A percentile compares a stretch with the other conserved stretches of the same genome.
Conservation (phyloP, 2,888 invertebrate genomes). For the Mythimna ferrago region DNA sequence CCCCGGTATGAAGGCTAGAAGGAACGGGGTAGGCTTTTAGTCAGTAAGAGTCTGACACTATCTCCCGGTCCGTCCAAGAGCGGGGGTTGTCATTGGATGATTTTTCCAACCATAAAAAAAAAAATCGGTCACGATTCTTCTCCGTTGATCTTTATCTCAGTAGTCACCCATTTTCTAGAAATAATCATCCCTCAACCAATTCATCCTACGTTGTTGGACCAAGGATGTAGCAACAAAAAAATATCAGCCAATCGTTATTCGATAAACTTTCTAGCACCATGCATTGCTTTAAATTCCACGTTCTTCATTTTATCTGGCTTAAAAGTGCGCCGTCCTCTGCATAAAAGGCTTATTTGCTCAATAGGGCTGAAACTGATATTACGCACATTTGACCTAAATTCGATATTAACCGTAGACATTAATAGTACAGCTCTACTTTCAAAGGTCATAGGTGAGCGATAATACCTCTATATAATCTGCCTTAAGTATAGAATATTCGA, state of each 20-base stretch:
- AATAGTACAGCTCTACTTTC: slow-evolving; percentile 47
- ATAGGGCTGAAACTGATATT: slow-evolving; percentile 32
- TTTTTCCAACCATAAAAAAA: no score
- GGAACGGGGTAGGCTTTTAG: no score
- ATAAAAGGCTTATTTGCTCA: slow-evolving; percentile 10
- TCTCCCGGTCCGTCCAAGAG: no score
- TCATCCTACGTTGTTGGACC: neutral
- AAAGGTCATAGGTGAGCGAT: slow-evolving; percentile 41
- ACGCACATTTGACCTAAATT: slow-evolving; percentile 49
- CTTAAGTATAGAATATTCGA: slow-evolving; percentile 15
- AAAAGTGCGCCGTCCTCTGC: neutral
- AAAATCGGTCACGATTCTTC: no score
- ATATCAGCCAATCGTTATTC: neutral
- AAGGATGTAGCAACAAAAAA: neutral
- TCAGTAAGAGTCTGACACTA: no score
- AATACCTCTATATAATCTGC: slow-evolving; percentile 13
- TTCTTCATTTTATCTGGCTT: neutral
- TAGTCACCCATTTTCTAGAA: no score
- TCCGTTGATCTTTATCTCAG: no score
- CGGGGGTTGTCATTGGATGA: no score
- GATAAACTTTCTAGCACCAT: neutral
- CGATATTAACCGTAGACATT: slow-evolving; percentile 29
- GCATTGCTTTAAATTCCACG: neutral
- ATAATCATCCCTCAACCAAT: no score
- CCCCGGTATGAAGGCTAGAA: no score